Base-by-base conservation (phyloP, 2,888 invertebrate species). In the Caradrina clavipalpis region DNA sequence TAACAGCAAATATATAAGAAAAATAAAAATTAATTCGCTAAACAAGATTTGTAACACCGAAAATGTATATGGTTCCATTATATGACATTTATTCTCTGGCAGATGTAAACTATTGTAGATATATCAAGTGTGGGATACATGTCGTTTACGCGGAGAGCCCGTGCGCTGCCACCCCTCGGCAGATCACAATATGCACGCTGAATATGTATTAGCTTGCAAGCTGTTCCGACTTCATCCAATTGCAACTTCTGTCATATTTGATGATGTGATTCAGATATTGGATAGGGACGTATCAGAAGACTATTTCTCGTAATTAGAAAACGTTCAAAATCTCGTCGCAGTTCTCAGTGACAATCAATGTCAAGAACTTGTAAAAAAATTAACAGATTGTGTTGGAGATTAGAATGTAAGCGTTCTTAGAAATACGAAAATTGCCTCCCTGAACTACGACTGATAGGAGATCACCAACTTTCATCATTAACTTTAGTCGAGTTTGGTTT, bases 161-260 rank as follows among this genome's bases (percentile, higher is more conserved):
- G 42, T 35, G 63, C 72, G 51, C 17, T 53, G 47, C 22, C 26
- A 60, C 45, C 59, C 35, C 58, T 53, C 35, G 59, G 50, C 61
- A 42, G 69, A 54, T 69, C 56, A 75, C 73, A 69, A 58, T 64
- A 69, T 73, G 71, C 73, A 63, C 42, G 13, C 66, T 83, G 76
- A 81, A 83, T 83, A 83, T 79, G 73, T 72, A 83, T 83, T 65
- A 76, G 73, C 51, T 22, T 56, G 59, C 66, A 69, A 59, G 42
- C 49, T 21, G 50, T n/a, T 57, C 68, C 55, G 45, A 63, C 73
- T 80, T 45, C 61, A 79, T 71, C 67, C 47, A 26, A 62, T 70
- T 59, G 26, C 55, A 59, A 53, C 51, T 69, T 66, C 13, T 60
- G 65, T 31, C 53, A 53, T 58, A 65, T 69, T 65, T 61, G 39